These are phyloP conservation scores for Jaculus jaculus DNA, from an alignment of 2,113 vertebrate species.

Conservation along the genomic window DNA sequence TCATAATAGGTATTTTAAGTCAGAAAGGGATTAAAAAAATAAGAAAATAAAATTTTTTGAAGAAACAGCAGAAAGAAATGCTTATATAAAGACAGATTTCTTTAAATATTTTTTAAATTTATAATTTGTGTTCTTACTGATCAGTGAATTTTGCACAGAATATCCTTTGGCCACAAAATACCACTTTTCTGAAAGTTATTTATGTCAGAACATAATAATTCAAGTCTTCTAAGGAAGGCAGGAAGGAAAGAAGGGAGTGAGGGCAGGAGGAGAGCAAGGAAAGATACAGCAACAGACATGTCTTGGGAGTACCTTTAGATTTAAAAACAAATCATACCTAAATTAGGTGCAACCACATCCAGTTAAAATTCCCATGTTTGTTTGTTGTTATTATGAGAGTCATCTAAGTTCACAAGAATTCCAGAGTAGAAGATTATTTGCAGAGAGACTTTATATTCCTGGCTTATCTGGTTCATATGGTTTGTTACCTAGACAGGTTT, in stretches of 20 bases:
- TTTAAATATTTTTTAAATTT: slow-evolving; percentile 25
- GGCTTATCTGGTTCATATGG: background rate
- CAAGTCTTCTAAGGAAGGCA: background rate
- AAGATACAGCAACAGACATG: background rate
- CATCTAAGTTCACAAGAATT: slow-evolving; percentile 48
- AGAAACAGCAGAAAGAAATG: slow-evolving; percentile 12
- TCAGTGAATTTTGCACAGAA: background rate
- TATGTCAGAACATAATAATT: background rate
- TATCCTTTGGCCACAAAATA: background rate
- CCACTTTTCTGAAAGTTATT: background rate
- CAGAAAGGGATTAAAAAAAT: slow-evolving; percentile 1
- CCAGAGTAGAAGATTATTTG: slow-evolving; percentile 16
- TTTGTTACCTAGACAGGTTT: slow-evolving; percentile 39
- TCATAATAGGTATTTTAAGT: slow-evolving; percentile 11
- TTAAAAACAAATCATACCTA: slow-evolving; percentile 29
- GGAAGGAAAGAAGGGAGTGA: background rate
- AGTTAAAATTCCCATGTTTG: background rate
- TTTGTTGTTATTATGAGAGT: background rate
- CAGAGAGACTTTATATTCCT: background rate
- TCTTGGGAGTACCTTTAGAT: background rate
- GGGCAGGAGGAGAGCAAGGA: no score
- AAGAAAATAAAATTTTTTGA: background rate
- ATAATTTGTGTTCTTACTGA: slow-evolving; percentile 17
- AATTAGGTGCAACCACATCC: background rate
- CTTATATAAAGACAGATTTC: background rate